Percentiles rank a stretch among this genome's conserved stretches.
phyloP scores from a whole-genome alignment of 2,113 vertebrate species.

The Psammodynastes pulverulentus region DNA sequence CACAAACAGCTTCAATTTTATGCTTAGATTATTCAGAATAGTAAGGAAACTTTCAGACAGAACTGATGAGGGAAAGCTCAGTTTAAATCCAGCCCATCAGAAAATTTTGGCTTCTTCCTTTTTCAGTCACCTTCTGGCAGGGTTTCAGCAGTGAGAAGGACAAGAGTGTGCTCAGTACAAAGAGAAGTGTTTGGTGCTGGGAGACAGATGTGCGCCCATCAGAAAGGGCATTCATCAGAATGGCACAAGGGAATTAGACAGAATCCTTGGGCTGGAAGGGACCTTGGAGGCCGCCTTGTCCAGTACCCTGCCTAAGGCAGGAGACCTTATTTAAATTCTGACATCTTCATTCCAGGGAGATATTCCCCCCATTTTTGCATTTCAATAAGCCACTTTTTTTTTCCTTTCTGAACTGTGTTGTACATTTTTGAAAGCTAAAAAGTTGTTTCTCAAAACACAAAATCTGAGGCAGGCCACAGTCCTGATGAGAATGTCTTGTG shows the following conservation, averaged over 20 bases:
- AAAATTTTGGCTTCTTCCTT: neutral
- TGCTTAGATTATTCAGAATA: neutral
- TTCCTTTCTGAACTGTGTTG: neutral
- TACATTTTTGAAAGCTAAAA: neutral
- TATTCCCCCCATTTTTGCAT: neutral
- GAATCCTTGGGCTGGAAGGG: neutral
- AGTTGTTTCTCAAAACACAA: neutral
- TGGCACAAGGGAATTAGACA: neutral
- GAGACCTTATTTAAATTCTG: neutral
- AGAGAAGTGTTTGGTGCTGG: neutral
- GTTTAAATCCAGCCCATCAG: neutral
- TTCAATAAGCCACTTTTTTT: neutral
- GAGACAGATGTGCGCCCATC: neutral
- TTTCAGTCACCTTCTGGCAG: neutral
- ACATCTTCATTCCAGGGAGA: neutral
- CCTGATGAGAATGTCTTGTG: no score
- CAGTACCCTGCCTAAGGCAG: neutral
- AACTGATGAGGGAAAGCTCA: neutral
- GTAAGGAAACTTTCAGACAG: neutral
- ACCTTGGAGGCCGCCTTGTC: neutral
- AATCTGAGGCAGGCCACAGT: neutral
- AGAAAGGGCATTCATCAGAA: neutral
- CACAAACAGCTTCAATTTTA: neutral
- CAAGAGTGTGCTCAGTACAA: neutral
- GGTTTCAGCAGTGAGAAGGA: neutral